phyloP scores from a whole-genome alignment of 2,797 vertebrate species.

The Myripristis murdjan region DNA sequence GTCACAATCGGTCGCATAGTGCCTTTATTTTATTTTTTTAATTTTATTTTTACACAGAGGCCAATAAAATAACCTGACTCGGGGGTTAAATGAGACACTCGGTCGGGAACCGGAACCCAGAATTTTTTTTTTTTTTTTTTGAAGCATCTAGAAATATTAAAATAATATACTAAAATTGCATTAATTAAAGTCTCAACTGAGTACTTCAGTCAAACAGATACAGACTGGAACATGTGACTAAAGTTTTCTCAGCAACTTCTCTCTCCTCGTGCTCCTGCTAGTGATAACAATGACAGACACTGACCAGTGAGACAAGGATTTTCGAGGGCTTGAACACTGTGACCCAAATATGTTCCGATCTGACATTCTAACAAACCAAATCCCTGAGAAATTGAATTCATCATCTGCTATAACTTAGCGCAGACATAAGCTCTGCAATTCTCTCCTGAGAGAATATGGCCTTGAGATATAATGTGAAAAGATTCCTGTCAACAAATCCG shows the following conservation, averaged over 20 bases:
- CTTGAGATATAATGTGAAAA: neutral
- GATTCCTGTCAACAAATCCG: too few species aligned
- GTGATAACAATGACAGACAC: too few species aligned
- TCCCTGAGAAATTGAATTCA: slow-evolving; percentile 9
- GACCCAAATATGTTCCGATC: slow-evolving; percentile 4
- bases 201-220: neutral
- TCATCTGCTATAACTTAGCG: neutral
- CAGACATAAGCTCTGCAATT: neutral
- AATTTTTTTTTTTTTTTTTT: too few species aligned
- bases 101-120: too few species aligned
- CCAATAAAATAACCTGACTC: too few species aligned
- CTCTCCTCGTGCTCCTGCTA: neutral
- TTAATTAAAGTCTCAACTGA: neutral
- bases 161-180: neutral
- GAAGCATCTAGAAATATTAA: neutral
- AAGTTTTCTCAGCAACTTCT: neutral
- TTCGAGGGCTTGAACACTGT: slow-evolving; percentile 4
- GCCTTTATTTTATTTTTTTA: too few species aligned
- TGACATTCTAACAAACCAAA: slow-evolving; percentile 31
- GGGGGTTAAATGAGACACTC: too few species aligned
- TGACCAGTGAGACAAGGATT: too few species aligned
- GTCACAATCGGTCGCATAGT: too few species aligned
- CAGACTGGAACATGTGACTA: neutral
- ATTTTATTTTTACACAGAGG: too few species aligned
- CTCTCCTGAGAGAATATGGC: neutral